These are phyloP conservation scores for Aleiodes leptofemur DNA, from an alignment of 2,888 invertebrate species.

Conservation along the genomic window DNA sequence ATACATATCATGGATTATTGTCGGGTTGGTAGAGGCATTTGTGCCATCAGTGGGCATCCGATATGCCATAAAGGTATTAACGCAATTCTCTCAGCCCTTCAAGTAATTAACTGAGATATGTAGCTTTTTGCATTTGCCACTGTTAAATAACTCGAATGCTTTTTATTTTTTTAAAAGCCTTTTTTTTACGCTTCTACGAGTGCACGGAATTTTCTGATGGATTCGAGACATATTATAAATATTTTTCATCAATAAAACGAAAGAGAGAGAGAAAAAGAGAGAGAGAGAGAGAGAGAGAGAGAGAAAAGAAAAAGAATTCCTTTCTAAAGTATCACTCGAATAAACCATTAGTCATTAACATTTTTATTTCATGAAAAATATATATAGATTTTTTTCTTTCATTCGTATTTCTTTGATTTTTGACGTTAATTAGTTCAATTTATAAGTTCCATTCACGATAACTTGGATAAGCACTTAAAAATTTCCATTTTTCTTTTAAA, in stretches of 20 bases:
- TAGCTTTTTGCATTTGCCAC: slow-evolving; percentile 32
- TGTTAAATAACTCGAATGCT: slow-evolving; percentile 37
- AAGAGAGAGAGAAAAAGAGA: too few relatives aligned
- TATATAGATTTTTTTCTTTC: neutral
- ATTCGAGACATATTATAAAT: slow-evolving; percentile 33
- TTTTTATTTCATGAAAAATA: neutral
- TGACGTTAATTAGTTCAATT: neutral
- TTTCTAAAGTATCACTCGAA: slow-evolving; percentile 35
- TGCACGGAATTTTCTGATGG: slow-evolving; percentile 44
- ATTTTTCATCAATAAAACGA: slow-evolving; percentile 8
- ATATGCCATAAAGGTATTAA: slow-evolving; percentile 37
- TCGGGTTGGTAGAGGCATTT: slow-evolving; percentile 19
- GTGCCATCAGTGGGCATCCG: slow-evolving; percentile 4
- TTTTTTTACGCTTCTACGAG: slow-evolving; percentile 39
- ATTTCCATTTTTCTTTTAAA: slow-evolving; percentile 14
- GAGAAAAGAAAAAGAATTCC: neutral
- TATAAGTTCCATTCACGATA: slow-evolving; percentile 2
- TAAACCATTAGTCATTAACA: slow-evolving; percentile 39
- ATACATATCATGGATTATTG: slow-evolving; percentile 32
- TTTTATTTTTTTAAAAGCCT: slow-evolving; percentile 1
- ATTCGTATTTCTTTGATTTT: slow-evolving; percentile 4
- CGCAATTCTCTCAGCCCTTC: slow-evolving; percentile 29
- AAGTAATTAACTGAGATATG: slow-evolving; percentile 44
- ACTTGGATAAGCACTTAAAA: slow-evolving; percentile 3
- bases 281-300: too few relatives aligned